A percentile compares a stretch with the other conserved stretches of the same genome.
These are phyloP conservation scores for Lacanobia oleracea DNA, from an alignment of 2,888 invertebrate species.

Conservation along the genomic window DNA sequence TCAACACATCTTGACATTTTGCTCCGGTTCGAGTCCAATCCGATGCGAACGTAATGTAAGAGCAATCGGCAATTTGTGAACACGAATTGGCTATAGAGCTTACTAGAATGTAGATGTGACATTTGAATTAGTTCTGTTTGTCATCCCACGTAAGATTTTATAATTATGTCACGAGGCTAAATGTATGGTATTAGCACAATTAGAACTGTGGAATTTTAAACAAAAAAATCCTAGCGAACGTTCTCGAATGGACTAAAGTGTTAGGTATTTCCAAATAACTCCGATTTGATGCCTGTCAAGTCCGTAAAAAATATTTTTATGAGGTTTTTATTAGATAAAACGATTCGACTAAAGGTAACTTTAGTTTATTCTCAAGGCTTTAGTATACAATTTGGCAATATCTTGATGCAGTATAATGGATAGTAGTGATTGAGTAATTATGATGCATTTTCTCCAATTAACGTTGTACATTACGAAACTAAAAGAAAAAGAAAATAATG, in stretches of 20 bases:
- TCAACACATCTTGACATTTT: slow-evolving; percentile 59
- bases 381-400: background rate
- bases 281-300: background rate
- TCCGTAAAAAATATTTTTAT: background rate
- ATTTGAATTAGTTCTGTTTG: slow-evolving; percentile 21
- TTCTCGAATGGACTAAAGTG: background rate
- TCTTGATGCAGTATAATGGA: no score
- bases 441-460: no score
- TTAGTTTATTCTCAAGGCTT: background rate
- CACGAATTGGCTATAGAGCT: slow-evolving; percentile 11
- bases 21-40: slow-evolving; percentile 30
- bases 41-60: slow-evolving; percentile 30
- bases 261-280: background rate
- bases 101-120: slow-evolving; percentile 20
- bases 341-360: background rate
- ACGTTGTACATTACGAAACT: no score
- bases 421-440: no score
- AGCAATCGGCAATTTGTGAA: slow-evolving; percentile 34
- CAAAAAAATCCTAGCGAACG: background rate
- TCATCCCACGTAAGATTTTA: slow-evolving; percentile 20
- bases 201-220: background rate
- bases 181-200: background rate
- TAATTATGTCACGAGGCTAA: slow-evolving; percentile 1
- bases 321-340: background rate
- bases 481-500: no score